Percentiles rank a stretch among this genome's conserved stretches.
Conservation (phyloP, 23 tunicate genomes). For the Ciona savignyi region DNA sequence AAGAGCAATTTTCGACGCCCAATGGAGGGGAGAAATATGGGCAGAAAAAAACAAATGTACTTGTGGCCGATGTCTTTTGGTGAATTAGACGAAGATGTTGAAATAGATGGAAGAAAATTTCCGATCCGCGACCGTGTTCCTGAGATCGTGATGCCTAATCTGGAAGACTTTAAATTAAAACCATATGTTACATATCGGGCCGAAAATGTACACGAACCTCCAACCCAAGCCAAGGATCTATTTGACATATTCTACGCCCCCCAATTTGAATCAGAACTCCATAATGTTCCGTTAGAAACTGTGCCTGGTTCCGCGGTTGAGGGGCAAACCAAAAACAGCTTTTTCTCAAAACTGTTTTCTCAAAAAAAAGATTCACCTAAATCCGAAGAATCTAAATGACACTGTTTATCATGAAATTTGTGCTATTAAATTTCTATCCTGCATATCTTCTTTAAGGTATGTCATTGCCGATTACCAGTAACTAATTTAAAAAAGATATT, state of each 20-base stretch:
- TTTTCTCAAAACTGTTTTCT: too few species aligned
- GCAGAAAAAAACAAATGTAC: constrained; percentile 40
- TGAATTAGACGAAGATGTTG: constrained; percentile 66
- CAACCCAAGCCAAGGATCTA: constrained; percentile 57
- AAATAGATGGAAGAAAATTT: constrained; percentile 44
- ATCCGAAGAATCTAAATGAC: too few species aligned
- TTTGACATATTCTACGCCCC: constrained; percentile 85
- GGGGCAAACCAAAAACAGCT: not conserved
- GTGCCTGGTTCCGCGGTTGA: constrained; percentile 17
- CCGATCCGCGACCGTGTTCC: constrained; percentile 72
- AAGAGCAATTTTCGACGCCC: constrained; percentile 68
- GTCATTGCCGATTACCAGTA: too few species aligned
- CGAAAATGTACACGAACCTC: constrained; percentile 49
- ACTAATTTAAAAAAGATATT: too few species aligned
- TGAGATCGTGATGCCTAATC: constrained; percentile 67
- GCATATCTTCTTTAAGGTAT: too few species aligned
- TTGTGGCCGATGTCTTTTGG: constrained; percentile 56
- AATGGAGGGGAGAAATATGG: constrained; percentile 61
- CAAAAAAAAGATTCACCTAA: too few species aligned
- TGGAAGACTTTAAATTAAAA: constrained; percentile 44
- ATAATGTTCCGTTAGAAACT: constrained; percentile 44
- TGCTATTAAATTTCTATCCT: too few species aligned
- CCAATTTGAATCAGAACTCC: constrained; percentile 41
- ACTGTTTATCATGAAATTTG: too few species aligned
- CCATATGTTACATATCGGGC: constrained; percentile 77